A percentile compares a stretch with the other conserved stretches of the same genome.
Conservation (phyloP, 2,888 invertebrate species). For the Orgyia antiqua region DNA sequence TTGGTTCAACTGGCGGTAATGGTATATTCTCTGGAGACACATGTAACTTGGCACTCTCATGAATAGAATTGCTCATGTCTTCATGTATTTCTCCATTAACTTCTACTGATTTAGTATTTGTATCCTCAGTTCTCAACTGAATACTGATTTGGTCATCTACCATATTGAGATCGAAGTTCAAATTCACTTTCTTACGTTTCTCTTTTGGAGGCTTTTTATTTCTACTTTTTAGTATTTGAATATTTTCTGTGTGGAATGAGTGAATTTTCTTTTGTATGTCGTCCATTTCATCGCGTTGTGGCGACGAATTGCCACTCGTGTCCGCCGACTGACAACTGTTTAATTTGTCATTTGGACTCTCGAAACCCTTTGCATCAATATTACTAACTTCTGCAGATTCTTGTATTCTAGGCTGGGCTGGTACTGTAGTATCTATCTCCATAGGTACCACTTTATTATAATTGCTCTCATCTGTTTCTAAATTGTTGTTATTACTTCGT, state of each 20-base stretch:
- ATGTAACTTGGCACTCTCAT: conserved; percentile 44
- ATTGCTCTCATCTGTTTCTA: conserved; percentile 53
- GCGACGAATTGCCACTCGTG: conserved; percentile 71
- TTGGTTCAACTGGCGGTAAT: conserved; percentile 63
- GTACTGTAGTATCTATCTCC: conserved; percentile 66
- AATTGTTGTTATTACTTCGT: conserved; percentile 56
- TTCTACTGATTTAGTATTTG: conserved; percentile 38
- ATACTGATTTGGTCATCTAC: conserved; percentile 73
- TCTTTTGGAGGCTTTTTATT: conserved; percentile 78
- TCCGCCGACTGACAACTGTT: conserved; percentile 64
- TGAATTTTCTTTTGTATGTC: conserved; percentile 81
- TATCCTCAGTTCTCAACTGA: conserved; percentile 60
- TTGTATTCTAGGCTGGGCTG: conserved; percentile 51
- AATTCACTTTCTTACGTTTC: conserved; percentile 73
- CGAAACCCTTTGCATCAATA: conserved; percentile 45
- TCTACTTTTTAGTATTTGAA: conserved; percentile 78
- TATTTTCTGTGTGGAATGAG: conserved; percentile 81
- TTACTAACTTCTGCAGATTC: conserved; percentile 44
- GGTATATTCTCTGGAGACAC: conserved; percentile 65
- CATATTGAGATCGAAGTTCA: conserved; percentile 74
- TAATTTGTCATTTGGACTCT: conserved; percentile 56
- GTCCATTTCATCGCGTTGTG: conserved; percentile 76
- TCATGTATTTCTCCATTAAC: conserved; percentile 61
- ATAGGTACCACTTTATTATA: conserved; percentile 64
- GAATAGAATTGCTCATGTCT: conserved; percentile 39